phyloP scores from a whole-genome alignment of 1,140 invertebrate genomes.

The Drosophila truncata region DNA sequence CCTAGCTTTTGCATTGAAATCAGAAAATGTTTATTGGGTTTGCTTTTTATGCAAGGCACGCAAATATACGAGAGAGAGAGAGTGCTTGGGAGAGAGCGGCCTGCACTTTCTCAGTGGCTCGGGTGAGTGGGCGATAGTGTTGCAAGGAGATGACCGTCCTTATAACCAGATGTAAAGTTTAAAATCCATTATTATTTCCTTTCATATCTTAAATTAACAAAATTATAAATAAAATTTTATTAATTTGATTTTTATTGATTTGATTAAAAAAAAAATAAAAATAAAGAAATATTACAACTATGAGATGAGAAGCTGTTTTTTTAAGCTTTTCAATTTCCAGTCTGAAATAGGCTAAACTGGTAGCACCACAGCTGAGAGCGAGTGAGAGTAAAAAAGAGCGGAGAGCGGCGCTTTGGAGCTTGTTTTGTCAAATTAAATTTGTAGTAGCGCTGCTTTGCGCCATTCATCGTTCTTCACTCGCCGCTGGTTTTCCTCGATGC shows the following conservation, averaged over 20 bases:
- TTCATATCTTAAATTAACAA: no score
- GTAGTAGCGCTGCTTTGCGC: conserved; percentile 56
- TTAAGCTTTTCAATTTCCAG: background rate
- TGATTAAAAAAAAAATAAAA: background rate
- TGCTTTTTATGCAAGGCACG: conserved; percentile 52
- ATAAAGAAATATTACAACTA: background rate
- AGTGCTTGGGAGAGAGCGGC: conserved; percentile 25
- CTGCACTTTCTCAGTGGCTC: conserved; percentile 17
- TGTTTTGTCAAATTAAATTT: conserved; percentile 75
- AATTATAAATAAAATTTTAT: no score
- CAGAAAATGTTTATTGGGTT: conserved; percentile 66
- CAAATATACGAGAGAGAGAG: conserved; percentile 1
- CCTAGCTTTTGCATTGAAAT: conserved; percentile 56
- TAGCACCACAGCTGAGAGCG: background rate
- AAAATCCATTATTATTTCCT: background rate
- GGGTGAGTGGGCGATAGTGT: background rate
- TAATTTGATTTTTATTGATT: no score
- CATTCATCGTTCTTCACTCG: conserved; percentile 78
- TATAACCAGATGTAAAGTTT: background rate
- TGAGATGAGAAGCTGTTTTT: background rate
- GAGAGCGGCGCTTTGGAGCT: conserved; percentile 44
- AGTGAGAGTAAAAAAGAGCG: conserved; percentile 5
- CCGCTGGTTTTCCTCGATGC: conserved; percentile 62
- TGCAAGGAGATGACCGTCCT: background rate
- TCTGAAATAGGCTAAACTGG: background rate